Evolutionary conservation across 2,888 invertebrate genomes (phyloP), one percentile per base, ranked within the genome.

Genomic region (Panorpa germanica): DNA sequence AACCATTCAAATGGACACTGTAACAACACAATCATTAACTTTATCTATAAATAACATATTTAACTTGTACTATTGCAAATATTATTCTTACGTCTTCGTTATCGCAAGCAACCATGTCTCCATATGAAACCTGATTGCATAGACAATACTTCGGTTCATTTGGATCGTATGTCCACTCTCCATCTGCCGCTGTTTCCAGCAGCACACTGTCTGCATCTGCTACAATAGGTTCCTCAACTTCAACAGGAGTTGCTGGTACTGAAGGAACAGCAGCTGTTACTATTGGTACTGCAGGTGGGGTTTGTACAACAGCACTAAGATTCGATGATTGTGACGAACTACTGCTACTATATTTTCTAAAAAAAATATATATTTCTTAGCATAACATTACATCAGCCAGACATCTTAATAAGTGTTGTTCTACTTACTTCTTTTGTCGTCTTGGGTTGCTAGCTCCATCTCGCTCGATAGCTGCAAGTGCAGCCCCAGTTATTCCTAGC

Each of bases 1-100:
- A 96, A 98, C 98, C 98, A 98, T 55, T 96, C 93, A 47, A 85
- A 88, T 2, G 88, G 88, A 55, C 96, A 98, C 82, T 86, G 62
- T 35, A 65, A 58, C 40, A 51, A 36, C n/a, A n/a, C n/a, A n/a
- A n/a, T n/a, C n/a, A n/a, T n/a, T n/a, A 31, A 21, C 10, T 19
- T 4, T 12, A 16, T 7, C 21, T 22, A 29, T 32, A 21, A 17
- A 2, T 8, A 16, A 18, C 24, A 10, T 5, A 19, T 35, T 29
- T 15, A 19, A 32, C 13, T 4, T 22, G 22, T 24, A 34, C 13
- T 10, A 34, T 29, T 20, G 11, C 11, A 15, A 29, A 26, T 26
- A 5, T 13, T 25, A 33, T 36, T 64, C 77, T 70, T 53, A 88
- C 88, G 48, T 88, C 83, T 52, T 83, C 81, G 54, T 95, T 95